phyloP scores from a whole-genome alignment of 30 jellyfish, hydroid and myxozoan species.

The Mastigias papua region DNA sequence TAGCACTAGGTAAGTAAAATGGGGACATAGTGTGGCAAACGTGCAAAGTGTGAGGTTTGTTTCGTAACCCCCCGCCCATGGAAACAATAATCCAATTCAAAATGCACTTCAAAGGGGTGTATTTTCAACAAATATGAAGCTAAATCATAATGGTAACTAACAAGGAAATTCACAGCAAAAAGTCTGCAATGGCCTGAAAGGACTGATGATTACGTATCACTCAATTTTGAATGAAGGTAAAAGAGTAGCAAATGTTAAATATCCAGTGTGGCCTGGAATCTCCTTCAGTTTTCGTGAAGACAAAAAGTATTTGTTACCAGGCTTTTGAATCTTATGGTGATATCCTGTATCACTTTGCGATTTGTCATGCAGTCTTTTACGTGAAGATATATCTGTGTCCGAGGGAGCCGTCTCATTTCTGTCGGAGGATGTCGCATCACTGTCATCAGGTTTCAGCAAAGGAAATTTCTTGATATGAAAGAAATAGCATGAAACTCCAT shows the following conservation, averaged over 20 bases:
- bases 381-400: background rate
- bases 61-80: too few relatives aligned
- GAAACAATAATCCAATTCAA: too few relatives aligned
- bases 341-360: background rate
- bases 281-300: constrained; percentile 72
- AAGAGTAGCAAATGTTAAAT: constrained; percentile 92
- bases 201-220: too few relatives aligned
- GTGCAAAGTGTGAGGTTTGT: too few relatives aligned
- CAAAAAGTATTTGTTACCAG: constrained; percentile 38
- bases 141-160: too few relatives aligned
- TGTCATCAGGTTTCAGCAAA: background rate
- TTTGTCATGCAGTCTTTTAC: constrained; percentile 19
- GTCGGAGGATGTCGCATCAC: background rate
- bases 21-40: too few relatives aligned
- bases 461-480: background rate
- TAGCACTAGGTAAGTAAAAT: too few relatives aligned
- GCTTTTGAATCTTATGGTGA: constrained; percentile 41
- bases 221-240: constrained; percentile 42
- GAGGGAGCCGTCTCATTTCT: background rate
- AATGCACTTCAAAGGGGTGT: too few relatives aligned
- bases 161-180: too few relatives aligned
- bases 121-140: too few relatives aligned
- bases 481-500: too few relatives aligned
- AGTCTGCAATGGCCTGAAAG: too few relatives aligned
- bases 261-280: constrained; percentile 99